These are phyloP conservation scores for Muntiacus reevesi DNA, from an alignment of 2,113 vertebrate species.

Conservation along the genomic window DNA sequence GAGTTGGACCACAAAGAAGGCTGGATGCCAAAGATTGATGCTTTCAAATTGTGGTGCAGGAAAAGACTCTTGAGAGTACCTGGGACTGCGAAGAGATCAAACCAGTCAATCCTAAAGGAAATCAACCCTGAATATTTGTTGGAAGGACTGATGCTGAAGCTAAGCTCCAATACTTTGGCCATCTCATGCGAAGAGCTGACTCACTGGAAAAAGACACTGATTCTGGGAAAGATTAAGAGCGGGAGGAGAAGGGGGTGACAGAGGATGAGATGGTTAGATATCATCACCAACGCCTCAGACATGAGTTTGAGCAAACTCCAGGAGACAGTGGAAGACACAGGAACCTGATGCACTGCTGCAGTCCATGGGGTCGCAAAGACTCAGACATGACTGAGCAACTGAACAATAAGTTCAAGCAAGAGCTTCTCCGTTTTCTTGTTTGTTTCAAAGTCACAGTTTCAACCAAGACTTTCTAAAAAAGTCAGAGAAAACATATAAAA, in stretches of 20 bases:
- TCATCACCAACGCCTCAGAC: background rate
- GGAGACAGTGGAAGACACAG: background rate
- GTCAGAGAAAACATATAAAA: background rate
- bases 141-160: background rate
- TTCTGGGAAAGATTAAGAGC: background rate
- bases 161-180: background rate
- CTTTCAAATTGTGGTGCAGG: background rate
- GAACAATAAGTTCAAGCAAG: background rate
- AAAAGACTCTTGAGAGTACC: background rate
- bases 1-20: background rate
- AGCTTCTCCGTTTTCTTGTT: background rate
- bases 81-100: background rate
- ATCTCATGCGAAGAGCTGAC: background rate
- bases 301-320: background rate
- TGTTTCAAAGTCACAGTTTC: background rate
- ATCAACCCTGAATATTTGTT: background rate
- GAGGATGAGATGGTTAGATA: background rate
- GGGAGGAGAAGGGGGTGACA: background rate
- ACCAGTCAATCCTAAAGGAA: background rate
- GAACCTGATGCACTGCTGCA: accelerated
- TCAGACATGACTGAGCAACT: background rate
- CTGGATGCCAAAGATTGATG: background rate
- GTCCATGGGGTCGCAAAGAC: background rate
- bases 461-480: background rate
- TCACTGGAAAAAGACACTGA: background rate